Conservation (phyloP, 2,888 invertebrate species). For the Muschampia plurimacula region DNA sequence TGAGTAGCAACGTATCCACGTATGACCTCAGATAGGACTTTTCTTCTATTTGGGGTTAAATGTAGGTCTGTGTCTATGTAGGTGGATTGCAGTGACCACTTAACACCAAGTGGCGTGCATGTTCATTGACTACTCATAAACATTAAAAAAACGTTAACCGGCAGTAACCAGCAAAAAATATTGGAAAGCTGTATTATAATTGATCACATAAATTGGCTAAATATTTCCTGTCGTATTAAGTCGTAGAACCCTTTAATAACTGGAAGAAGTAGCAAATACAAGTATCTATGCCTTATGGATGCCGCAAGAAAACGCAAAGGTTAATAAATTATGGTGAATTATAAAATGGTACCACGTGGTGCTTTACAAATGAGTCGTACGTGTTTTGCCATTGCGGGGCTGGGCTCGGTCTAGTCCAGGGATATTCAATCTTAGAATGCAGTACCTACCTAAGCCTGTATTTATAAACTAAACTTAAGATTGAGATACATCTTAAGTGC, state of each 20-base stretch:
- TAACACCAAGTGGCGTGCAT: too few relatives aligned
- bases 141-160: too few relatives aligned
- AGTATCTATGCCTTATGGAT: constrained; percentile 13
- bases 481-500: too few relatives aligned
- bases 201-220: not conserved
- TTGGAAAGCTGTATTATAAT: not conserved
- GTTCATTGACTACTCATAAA: too few relatives aligned
- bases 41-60: too few relatives aligned
- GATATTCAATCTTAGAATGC: constrained; percentile 16
- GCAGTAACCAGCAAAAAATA: not conserved
- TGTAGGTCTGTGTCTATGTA: too few relatives aligned
- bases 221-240: not conserved
- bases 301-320: constrained; percentile 44
- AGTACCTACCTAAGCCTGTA: not conserved
- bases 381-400: constrained; percentile 70
- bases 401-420: constrained; percentile 17
- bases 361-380: constrained; percentile 73
- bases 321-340: constrained; percentile 64
- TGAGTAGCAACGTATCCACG: too few relatives aligned
- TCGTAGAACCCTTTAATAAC: not conserved
- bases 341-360: constrained; percentile 70
- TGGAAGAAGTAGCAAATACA: constrained; percentile 24
- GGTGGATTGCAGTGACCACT: too few relatives aligned
- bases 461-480: too few relatives aligned
- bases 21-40: too few relatives aligned